Base-by-base conservation (phyloP, 2,888 invertebrate genomes). In the Yponomeuta plumbellus region DNA sequence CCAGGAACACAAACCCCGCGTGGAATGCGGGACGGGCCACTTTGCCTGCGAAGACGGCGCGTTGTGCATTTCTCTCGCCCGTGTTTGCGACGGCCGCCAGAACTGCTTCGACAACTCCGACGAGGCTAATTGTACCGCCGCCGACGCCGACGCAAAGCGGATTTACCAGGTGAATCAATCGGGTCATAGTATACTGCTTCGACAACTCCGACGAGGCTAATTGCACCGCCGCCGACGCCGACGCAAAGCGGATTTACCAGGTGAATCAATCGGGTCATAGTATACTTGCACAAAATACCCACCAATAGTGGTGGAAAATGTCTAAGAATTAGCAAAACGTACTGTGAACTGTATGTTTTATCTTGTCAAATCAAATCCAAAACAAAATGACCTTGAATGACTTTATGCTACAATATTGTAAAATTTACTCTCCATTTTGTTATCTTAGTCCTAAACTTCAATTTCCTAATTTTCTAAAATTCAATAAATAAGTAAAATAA, bases 31-130 rank as follows among this genome's bases (percentile, higher is more conserved):
- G 0, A 57, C 73, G 1, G 80, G 77, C 10, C 78, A 78, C 72
- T 80, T 88, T 70, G 72, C 79, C n/a, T 92, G 91, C 71, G 88
- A 87, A 69, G 84, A 87, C 66, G 84, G 84, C 0, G 76, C 79
- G 0, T 77, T 78, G 52, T 96, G 96, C 77, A 79, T 94, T 26
- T 92, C 94, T 0, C 76, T 93, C 21, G 85, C 88, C 0, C 85
- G 92, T 65, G 85, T 93, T 44, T 97, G 97, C 79, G 94, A 97
- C 78, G 93, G 93, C 0, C 91, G 91, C 11, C 85, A 88, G 56
- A 94, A 97, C 74, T 97, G 97, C 76, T 91, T 92, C 69, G 96
- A 97, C 76, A 94, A 93, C 11, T 93, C 92, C 61, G 97, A 97
- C 76, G 97, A 97, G 80, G 77, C 77, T 2, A 92, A 95, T 79